A percentile compares a stretch with the other conserved stretches of the same genome.
Evolutionary conservation across 2,797 vertebrate genomes (phyloP).

Genomic region (Enoplosus armatus): DNA sequence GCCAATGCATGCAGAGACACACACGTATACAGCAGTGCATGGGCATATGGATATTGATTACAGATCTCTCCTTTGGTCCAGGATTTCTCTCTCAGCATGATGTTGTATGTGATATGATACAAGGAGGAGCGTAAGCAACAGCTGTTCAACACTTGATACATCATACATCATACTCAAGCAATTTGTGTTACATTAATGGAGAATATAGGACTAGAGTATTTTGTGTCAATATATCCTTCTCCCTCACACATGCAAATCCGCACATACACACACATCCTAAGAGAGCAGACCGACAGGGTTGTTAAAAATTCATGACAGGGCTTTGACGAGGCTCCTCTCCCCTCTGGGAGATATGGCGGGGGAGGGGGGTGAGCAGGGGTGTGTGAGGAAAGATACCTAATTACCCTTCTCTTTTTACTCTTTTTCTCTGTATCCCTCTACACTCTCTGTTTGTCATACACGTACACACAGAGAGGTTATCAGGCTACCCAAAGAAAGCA

Average conservation of each 20-base stretch:
- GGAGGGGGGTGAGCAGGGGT: slow-evolving; percentile 43
- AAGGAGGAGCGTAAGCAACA: slow-evolving; percentile 6
- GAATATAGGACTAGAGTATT: slow-evolving; percentile 4
- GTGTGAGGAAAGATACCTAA: slow-evolving; percentile 68
- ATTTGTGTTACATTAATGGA: slow-evolving; percentile 30
- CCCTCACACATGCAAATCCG: slow-evolving; percentile 34
- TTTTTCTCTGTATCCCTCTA: slow-evolving; percentile 28
- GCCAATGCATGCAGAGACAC: background rate
- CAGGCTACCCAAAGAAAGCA: slow-evolving; percentile 28
- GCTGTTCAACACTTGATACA: slow-evolving; percentile 34
- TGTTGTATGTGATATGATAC: slow-evolving; percentile 30
- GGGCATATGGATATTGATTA: slow-evolving; percentile 42
- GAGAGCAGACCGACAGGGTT: slow-evolving; percentile 70
- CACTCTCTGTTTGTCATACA: slow-evolving; percentile 51
- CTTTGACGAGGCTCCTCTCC: slow-evolving; percentile 78
- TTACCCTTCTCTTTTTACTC: slow-evolving; percentile 54
- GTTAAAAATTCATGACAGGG: slow-evolving; percentile 84
- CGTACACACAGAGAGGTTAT: slow-evolving; percentile 37
- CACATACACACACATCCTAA: slow-evolving; percentile 39
- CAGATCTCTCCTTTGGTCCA: slow-evolving; percentile 8
- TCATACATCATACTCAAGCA: slow-evolving; percentile 19
- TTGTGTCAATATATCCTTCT: slow-evolving; percentile 21
- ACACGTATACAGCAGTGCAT: background rate
- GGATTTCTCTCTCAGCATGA: background rate
- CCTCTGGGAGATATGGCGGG: slow-evolving; percentile 67